Percentiles rank a stretch among this genome's conserved stretches.
These are phyloP conservation scores for Chymomyza procnemis DNA, from an alignment of 2,888 invertebrate genomes.

Conservation along the genomic window DNA sequence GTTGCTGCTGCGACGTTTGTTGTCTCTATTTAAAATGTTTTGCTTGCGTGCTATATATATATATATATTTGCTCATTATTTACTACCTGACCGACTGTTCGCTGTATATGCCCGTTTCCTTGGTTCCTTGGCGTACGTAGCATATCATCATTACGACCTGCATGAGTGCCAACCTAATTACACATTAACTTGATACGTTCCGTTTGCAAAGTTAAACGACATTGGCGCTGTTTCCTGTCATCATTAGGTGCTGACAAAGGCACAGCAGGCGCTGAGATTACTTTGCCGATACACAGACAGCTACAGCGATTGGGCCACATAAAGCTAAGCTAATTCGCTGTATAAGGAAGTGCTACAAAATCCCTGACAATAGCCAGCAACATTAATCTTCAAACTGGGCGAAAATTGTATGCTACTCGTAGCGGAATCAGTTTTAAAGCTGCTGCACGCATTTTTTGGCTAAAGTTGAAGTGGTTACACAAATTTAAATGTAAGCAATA, in stretches of 20 bases:
- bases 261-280: not conserved
- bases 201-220: conserved; percentile 32
- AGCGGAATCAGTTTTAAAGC: not conserved
- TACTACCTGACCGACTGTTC: not conserved
- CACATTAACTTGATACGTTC: conserved; percentile 44
- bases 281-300: not conserved
- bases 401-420: not conserved
- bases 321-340: not conserved
- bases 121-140: conserved; percentile 18
- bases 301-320: not conserved
- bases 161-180: conserved; percentile 46
- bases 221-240: conserved; percentile 37
- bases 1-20: not conserved
- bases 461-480: not conserved
- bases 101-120: conserved; percentile 8
- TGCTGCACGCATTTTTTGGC: not conserved
- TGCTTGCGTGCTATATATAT: not conserved
- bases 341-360: not conserved
- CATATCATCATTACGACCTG: conserved; percentile 52
- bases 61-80: not conserved
- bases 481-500: not conserved
- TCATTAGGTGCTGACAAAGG: not conserved
- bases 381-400: not conserved
- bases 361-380: not conserved
- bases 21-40: not conserved